A percentile compares a stretch with the other conserved stretches of the same genome.
These are phyloP conservation scores for Fissipunctia ypsillon DNA, from an alignment of 2,888 invertebrate genomes.

Conservation along the genomic window DNA sequence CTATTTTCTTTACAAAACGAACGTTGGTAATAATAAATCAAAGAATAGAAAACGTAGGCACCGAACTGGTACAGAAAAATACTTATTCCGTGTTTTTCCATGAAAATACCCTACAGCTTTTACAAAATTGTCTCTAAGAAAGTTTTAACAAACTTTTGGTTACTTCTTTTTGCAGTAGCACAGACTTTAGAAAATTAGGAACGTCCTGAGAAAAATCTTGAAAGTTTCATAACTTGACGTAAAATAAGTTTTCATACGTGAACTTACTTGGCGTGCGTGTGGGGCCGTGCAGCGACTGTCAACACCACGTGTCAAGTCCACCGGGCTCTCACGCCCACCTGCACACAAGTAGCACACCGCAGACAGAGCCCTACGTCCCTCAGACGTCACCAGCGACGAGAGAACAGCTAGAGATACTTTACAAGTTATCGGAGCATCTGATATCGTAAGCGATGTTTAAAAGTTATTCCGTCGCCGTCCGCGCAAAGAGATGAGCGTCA, in stretches of 20 bases:
- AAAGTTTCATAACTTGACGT: constrained; percentile 16
- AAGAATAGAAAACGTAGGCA: neutral
- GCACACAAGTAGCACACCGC: constrained; percentile 66
- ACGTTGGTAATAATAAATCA: neutral
- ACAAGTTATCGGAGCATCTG: constrained; percentile 60
- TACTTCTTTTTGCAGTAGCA: neutral
- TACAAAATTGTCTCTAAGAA: neutral
- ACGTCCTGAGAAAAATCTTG: neutral
- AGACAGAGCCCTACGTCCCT: constrained; percentile 62
- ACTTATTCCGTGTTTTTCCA: neutral
- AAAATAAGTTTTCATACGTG: constrained; percentile 40
- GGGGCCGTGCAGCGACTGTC: constrained; percentile 78
- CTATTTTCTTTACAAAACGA: neutral
- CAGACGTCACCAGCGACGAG: constrained; percentile 46
- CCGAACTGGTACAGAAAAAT: neutral
- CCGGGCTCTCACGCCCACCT: constrained; percentile 68
- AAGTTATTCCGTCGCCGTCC: constrained; percentile 75
- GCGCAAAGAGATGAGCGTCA: constrained; percentile 81
- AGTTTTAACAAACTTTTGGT: constrained; percentile 27
- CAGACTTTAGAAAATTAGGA: neutral
- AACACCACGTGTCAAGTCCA: constrained; percentile 72
- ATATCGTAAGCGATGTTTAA: constrained; percentile 74
- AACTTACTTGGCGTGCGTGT: constrained; percentile 87
- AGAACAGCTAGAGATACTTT: constrained; percentile 44
- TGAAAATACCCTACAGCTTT: neutral